Percentiles rank a stretch among this genome's conserved stretches.
Conservation (phyloP, 1,140 invertebrate genomes). For the Euwallacea fornicatus region DNA sequence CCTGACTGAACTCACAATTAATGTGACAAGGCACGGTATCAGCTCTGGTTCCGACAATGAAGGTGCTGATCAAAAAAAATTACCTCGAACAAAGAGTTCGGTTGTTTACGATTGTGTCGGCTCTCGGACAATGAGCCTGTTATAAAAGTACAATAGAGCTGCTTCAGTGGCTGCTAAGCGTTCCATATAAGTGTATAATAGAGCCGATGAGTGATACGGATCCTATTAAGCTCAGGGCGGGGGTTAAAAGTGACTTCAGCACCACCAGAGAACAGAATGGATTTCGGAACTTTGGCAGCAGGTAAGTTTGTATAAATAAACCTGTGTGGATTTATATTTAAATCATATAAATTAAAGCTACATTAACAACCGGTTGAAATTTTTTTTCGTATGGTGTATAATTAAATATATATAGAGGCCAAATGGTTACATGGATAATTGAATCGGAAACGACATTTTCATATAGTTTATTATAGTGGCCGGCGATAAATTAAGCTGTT, state of each 20-base stretch:
- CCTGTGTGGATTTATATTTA: too few relatives aligned
- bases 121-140: constrained; percentile 43
- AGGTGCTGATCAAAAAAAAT: constrained; percentile 22
- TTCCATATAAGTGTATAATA: constrained; percentile 26
- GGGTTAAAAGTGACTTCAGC: constrained; percentile 40
- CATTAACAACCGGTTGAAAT: not conserved
- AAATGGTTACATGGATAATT: not conserved
- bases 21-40: not conserved
- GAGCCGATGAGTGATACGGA: constrained; percentile 41
- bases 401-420: too few relatives aligned
- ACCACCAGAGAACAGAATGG: constrained; percentile 42
- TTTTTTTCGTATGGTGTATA: too few relatives aligned
- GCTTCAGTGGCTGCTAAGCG: constrained; percentile 23
- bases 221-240: constrained; percentile 25
- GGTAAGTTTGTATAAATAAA: constrained; percentile 38
- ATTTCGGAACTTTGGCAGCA: constrained; percentile 51
- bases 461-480: constrained; percentile 11
- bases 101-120: constrained; percentile 42
- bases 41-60: constrained; percentile 19
- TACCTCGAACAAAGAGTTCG: constrained; percentile 35
- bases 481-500: constrained; percentile 37
- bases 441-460: constrained; percentile 20
- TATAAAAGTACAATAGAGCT: constrained; percentile 43
- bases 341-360: too few relatives aligned
- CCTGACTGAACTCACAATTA: not conserved